phyloP scores from a whole-genome alignment of 2,888 invertebrate species.

The Cistogaster globosa region DNA sequence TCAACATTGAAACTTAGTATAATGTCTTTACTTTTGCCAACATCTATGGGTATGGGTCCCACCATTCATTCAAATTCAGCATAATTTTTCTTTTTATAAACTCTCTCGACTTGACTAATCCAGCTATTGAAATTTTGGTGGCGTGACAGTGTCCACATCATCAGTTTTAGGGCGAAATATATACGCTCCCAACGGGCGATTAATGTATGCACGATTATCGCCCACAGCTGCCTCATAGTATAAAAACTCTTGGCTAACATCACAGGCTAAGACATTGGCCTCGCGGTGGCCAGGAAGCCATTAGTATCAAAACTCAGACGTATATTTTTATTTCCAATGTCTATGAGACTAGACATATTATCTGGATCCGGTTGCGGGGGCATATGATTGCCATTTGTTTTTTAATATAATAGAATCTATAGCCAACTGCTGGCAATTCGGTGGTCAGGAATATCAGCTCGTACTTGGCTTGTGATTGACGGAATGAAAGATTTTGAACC shows the following conservation, averaged over 20 bases:
- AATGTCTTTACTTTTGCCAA: slow-evolving; percentile 90
- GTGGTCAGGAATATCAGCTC: slow-evolving; percentile 89
- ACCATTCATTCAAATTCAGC: slow-evolving; percentile 90
- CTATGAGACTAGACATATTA: slow-evolving; percentile 74
- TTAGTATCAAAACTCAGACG: slow-evolving; percentile 84
- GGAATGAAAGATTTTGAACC: slow-evolving; percentile 86
- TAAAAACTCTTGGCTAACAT: slow-evolving; percentile 86
- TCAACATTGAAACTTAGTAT: slow-evolving; percentile 89
- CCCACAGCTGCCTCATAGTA: slow-evolving; percentile 89
- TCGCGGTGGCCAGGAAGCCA: slow-evolving; percentile 84
- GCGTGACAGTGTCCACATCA: slow-evolving; percentile 54
- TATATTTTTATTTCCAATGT: slow-evolving; percentile 83
- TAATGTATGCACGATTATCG: slow-evolving; percentile 84
- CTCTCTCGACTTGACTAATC: slow-evolving; percentile 88
- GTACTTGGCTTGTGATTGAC: slow-evolving; percentile 81
- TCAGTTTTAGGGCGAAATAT: slow-evolving; percentile 89
- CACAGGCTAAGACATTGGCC: slow-evolving; percentile 81
- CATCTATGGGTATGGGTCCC: slow-evolving; percentile 89
- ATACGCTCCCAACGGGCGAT: slow-evolving; percentile 96
- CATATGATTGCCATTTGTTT: slow-evolving; percentile 60
- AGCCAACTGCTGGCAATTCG: slow-evolving; percentile 87
- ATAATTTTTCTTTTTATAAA: slow-evolving; percentile 85
- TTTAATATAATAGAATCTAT: slow-evolving; percentile 85
- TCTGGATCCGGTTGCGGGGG: slow-evolving; percentile 73
- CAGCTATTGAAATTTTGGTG: slow-evolving; percentile 86